Evolutionary conservation across 1,140 invertebrate genomes (phyloP).

Genomic region (Halesus radiatus): DNA sequence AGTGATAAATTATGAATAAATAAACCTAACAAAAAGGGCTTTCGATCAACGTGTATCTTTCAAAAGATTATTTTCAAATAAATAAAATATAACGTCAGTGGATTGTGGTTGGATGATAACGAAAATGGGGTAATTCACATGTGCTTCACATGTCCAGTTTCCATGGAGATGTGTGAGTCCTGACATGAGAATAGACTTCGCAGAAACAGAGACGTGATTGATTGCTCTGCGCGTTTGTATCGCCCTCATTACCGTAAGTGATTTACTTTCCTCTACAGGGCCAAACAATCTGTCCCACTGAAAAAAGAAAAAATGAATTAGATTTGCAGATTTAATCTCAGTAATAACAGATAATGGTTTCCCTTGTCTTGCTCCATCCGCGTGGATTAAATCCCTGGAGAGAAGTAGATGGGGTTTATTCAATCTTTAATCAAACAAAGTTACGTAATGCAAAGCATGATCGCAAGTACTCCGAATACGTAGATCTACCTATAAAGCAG

Average conservation of each 20-base stretch:
- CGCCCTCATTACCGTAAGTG: background rate
- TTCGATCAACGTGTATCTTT: too few species aligned
- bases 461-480: too few species aligned
- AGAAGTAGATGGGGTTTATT: background rate
- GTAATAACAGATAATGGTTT: slow-evolving; percentile 18
- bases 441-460: too few species aligned
- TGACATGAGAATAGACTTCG: background rate
- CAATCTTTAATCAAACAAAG: too few species aligned
- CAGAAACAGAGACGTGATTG: background rate
- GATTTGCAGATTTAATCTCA: slow-evolving; percentile 18
- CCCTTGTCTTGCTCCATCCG: background rate
- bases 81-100: too few species aligned
- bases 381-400: background rate
- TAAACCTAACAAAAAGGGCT: too few species aligned
- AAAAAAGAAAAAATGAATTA: slow-evolving; percentile 13
- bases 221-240: background rate
- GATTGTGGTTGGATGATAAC: background rate
- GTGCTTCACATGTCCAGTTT: background rate
- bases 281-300: background rate
- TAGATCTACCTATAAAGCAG: too few species aligned
- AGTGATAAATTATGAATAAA: too few species aligned
- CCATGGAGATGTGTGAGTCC: background rate
- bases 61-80: too few species aligned
- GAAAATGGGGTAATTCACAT: background rate
- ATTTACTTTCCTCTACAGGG: slow-evolving; percentile 11